These are phyloP conservation scores for Zelostemma sp. DNA, from an alignment of 1,140 invertebrate genomes.

Conservation along the genomic window DNA sequence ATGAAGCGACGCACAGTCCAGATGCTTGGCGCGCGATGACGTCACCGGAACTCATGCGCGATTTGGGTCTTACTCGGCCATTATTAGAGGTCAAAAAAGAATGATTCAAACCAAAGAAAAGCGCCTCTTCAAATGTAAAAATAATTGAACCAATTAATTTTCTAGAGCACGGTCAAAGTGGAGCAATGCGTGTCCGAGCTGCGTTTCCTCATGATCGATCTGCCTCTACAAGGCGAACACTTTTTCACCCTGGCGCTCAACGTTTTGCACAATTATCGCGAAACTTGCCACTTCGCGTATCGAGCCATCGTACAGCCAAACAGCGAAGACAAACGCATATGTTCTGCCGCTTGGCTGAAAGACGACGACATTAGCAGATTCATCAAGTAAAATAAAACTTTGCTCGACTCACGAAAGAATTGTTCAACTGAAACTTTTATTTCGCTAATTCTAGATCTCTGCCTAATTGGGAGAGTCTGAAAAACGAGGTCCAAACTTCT, in stretches of 20 bases:
- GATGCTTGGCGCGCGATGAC: conserved; percentile 82
- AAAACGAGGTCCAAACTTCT: conserved; percentile 67
- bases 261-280: conserved; percentile 79
- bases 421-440: neutral
- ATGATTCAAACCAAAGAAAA: too few species aligned
- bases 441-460: conserved; percentile 74
- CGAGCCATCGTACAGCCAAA: conserved; percentile 84
- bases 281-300: conserved; percentile 83
- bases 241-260: conserved; percentile 79
- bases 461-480: conserved; percentile 86
- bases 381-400: conserved; percentile 74
- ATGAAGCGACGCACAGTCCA: conserved; percentile 78
- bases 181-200: conserved; percentile 80
- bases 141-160: conserved; percentile 22
- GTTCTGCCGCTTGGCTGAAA: conserved; percentile 92
- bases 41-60: conserved; percentile 76
- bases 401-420: too few species aligned
- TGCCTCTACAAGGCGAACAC: conserved; percentile 80
- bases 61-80: conserved; percentile 75
- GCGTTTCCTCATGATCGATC: conserved; percentile 76
- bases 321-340: conserved; percentile 82
- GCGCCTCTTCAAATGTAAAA: too few species aligned
- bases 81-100: conserved; percentile 84
- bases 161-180: conserved; percentile 80
- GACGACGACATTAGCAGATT: conserved; percentile 95